Evolutionary conservation across 2,113 vertebrate species (phyloP).

Genomic region (Phaethon lepturus): DNA sequence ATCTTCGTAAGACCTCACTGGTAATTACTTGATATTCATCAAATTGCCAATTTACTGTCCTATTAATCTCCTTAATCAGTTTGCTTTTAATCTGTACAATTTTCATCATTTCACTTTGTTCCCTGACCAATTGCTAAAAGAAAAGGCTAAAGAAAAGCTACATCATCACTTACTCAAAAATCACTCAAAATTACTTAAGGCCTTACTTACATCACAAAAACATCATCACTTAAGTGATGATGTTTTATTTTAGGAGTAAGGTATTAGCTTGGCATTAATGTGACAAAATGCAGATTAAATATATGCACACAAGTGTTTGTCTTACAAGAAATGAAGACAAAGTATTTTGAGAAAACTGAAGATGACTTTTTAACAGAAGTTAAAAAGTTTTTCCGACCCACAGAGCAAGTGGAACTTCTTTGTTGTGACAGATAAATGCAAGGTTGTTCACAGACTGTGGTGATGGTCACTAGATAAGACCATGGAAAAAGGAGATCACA

Average conservation of each 20-base stretch:
- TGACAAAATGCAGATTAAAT: background rate
- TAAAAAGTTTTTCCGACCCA: background rate
- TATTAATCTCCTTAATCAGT: background rate
- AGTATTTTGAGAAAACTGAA: background rate
- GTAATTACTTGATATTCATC: conserved; percentile 52
- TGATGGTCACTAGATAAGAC: background rate
- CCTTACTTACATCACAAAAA: too few species aligned
- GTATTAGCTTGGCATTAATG: background rate
- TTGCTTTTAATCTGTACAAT: background rate
- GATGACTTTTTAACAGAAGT: background rate
- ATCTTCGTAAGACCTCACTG: conserved; percentile 89
- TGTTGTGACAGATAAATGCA: background rate
- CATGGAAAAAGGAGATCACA: background rate
- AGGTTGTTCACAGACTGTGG: background rate
- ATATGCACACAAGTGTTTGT: background rate
- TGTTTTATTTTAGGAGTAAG: background rate
- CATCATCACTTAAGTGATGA: background rate
- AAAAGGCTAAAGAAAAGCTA: background rate
- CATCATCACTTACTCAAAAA: too few species aligned
- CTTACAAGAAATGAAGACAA: background rate
- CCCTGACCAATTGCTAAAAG: background rate
- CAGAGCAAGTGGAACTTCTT: background rate
- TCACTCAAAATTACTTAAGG: too few species aligned
- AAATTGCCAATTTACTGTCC: background rate
- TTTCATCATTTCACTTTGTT: background rate